These are phyloP conservation scores for Molossus alvarezi DNA, from an alignment of 2,797 vertebrate genomes.

Conservation along the genomic window DNA sequence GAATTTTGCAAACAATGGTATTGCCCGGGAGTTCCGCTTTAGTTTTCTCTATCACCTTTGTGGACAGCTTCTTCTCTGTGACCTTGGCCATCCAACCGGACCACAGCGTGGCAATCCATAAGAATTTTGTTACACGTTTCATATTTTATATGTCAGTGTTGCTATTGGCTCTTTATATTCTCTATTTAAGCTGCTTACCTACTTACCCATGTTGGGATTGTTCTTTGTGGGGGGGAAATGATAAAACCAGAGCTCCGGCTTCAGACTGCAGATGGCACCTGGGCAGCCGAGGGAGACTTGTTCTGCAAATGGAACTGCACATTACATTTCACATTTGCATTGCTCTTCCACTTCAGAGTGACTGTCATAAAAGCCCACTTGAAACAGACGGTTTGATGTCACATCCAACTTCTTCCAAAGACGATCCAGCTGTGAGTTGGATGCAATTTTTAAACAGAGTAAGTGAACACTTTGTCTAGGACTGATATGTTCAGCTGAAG, in stretches of 20 bases:
- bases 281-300: neutral
- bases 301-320: neutral
- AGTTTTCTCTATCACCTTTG: neutral
- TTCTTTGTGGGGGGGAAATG: neutral
- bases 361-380: slow-evolving; percentile 31
- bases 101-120: neutral
- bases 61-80: neutral
- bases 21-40: neutral
- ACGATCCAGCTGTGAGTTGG: slow-evolving; percentile 67
- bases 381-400: slow-evolving; percentile 45
- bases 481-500: neutral
- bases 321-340: neutral
- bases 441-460: slow-evolving; percentile 55
- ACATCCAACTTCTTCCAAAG: slow-evolving; percentile 65
- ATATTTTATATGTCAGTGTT: neutral
- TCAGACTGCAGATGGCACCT: neutral
- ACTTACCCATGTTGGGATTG: neutral
- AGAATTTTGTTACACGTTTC: neutral
- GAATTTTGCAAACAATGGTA: neutral
- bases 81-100: neutral
- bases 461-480: slow-evolving; percentile 13
- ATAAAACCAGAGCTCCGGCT: neutral
- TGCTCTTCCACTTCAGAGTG: slow-evolving; percentile 29
- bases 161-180: neutral
- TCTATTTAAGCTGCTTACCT: neutral